phyloP scores from a whole-genome alignment of 2,797 vertebrate genomes.

The Fratercula arctica region DNA sequence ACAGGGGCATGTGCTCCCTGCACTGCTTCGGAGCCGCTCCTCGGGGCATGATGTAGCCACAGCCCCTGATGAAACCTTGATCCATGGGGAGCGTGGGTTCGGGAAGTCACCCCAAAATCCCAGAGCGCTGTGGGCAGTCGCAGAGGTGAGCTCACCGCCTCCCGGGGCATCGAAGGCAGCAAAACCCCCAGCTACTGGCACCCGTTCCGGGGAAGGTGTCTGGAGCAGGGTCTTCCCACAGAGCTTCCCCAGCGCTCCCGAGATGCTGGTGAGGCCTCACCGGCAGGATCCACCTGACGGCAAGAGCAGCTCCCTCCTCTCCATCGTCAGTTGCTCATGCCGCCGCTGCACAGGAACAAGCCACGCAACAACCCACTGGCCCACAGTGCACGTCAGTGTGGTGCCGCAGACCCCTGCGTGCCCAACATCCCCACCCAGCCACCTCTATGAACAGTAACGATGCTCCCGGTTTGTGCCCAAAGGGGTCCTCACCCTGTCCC shows the following conservation, averaged over 20 bases:
- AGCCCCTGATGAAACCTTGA: background rate
- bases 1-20: background rate
- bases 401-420: rapidly evolving
- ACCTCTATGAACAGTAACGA: rapidly evolving
- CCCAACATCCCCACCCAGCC: rapidly evolving
- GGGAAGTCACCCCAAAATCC: background rate
- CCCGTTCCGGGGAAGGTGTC: too few relatives aligned
- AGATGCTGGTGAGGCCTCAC: background rate
- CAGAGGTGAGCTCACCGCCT: background rate
- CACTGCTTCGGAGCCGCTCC: rapidly evolving
- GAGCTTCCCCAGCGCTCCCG: rapidly evolving
- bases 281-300: background rate
- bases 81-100: rapidly evolving
- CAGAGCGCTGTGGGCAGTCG: rapidly evolving
- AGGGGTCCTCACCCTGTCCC: background rate
- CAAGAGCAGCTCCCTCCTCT: background rate
- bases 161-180: background rate
- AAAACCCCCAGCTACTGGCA: background rate
- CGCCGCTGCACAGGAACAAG: rapidly evolving
- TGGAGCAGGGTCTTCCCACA: too few relatives aligned
- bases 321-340: background rate
- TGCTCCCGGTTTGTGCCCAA: background rate
- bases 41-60: too few relatives aligned
- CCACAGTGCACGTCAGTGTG: rapidly evolving
- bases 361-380: background rate